Evolutionary conservation across 1,140 invertebrate genomes (phyloP).

Genomic region (Ips typographus): DNA sequence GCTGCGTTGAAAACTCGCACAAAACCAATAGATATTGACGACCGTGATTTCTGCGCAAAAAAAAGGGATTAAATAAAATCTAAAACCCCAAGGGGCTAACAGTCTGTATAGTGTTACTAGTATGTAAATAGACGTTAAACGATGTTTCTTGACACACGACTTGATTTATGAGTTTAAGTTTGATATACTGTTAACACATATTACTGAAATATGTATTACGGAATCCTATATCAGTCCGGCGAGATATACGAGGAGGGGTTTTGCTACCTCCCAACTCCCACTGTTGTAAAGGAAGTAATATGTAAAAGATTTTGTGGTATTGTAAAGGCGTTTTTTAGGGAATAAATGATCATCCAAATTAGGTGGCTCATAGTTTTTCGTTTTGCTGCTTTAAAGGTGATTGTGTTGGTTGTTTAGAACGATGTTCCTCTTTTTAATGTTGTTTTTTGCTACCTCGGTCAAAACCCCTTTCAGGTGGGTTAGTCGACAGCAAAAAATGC

Average conservation of each 20-base stretch:
- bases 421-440: background rate
- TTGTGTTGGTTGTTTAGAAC: slow-evolving; percentile 1
- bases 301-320: too few relatives aligned
- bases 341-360: too few relatives aligned
- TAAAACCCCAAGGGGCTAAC: background rate
- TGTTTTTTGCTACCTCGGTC: too few relatives aligned
- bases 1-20: too few relatives aligned
- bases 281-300: too few relatives aligned
- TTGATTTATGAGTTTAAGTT: background rate
- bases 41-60: too few relatives aligned
- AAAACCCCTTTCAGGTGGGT: too few relatives aligned
- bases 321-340: too few relatives aligned
- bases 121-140: background rate
- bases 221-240: background rate
- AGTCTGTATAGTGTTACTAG: background rate
- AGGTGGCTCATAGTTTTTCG: too few relatives aligned
- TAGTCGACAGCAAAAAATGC: too few relatives aligned
- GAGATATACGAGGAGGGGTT: background rate
- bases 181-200: background rate
- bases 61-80: too few relatives aligned
- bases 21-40: too few relatives aligned
- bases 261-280: background rate
- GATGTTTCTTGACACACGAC: background rate
- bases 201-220: background rate
- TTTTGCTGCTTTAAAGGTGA: background rate